Base-by-base conservation (phyloP, 2,888 invertebrate genomes). In the Drosophila infuscata region DNA sequence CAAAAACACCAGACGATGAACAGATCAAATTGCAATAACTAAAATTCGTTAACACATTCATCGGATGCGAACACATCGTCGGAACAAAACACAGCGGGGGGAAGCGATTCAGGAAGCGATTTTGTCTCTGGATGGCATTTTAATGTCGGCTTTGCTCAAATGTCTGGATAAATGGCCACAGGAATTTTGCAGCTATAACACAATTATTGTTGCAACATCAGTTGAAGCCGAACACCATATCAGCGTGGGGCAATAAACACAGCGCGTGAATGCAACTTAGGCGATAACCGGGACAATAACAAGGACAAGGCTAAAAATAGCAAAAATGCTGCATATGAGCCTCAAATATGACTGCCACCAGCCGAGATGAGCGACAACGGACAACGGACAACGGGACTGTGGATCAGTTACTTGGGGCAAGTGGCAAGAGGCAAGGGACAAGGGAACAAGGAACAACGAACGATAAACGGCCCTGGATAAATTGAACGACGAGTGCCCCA, bases 251-350 rank as follows among this genome's bases (percentile, higher is more conserved):
- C 8, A 15, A 20, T 25, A 43, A 48, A 36, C 32, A 35, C 48
- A 60, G 25, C 49, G 20, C 56, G 36, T 35, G 63, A 62, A 43
- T 58, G 70, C 41, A 57, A 56, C 63, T 69, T 63, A 51, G 62
- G 48, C 51, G 56, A 54, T 35, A 61, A 48, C 17, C 63, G 62
- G 58, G 33, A 60, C 62, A 66, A 71, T 67, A 72, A 74, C 75
- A 77, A 77, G 65, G 70, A 81, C 74, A 72, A 63, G 41, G 82
- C 90, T 86, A 78, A 83, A 89, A 86, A 90, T 90, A 85, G 81
- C 75, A 76, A 86, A 86, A 88, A 74, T 86, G 81, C 87, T 71
- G 73, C 80, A 88, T 90, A 89, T 89, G 86, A 85, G 89, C 81
- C 78, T 59, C 83, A 88, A 90, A 86, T 83, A 85, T 90, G 89